Percentiles rank a stretch among this genome's conserved stretches.
Evolutionary conservation across 2,113 vertebrate species (phyloP).

Genomic region (Malurus alboscapulatus): DNA sequence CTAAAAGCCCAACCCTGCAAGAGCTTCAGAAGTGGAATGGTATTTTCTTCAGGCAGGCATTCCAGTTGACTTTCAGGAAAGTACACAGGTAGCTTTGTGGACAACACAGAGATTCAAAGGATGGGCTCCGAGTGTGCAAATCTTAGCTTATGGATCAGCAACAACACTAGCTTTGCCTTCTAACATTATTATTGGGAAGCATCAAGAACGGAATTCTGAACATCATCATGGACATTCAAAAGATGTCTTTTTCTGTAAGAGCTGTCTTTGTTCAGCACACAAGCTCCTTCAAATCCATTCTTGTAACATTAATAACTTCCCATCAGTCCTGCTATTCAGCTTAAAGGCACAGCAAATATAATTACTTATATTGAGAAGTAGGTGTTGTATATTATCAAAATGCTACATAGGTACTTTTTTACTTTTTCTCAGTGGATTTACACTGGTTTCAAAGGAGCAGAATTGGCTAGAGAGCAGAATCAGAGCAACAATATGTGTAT

Average conservation of each 20-base stretch:
- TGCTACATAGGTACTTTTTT: constrained; percentile 52
- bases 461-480: constrained; percentile 11
- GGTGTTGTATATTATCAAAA: constrained; percentile 10
- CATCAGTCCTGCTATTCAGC: not conserved
- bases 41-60: not conserved
- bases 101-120: not conserved
- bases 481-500: not conserved
- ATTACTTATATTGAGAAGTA: not conserved
- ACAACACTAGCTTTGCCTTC: constrained; percentile 14
- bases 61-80: not conserved
- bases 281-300: not conserved
- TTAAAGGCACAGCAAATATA: constrained; percentile 33
- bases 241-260: not conserved
- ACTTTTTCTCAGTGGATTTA: not conserved
- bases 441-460: not conserved
- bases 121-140: constrained; percentile 59
- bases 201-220: not conserved
- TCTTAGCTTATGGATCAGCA: constrained; percentile 45
- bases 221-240: not conserved
- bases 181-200: constrained; percentile 32
- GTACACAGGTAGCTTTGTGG: not conserved
- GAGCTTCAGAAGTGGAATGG: not conserved
- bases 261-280: not conserved
- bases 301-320: not conserved
- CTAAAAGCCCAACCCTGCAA: constrained; percentile 47